Evolutionary conservation across 2,113 vertebrate genomes (phyloP), one percentile per base, ranked within the genome.

Genomic region (Etia nguti): DNA sequence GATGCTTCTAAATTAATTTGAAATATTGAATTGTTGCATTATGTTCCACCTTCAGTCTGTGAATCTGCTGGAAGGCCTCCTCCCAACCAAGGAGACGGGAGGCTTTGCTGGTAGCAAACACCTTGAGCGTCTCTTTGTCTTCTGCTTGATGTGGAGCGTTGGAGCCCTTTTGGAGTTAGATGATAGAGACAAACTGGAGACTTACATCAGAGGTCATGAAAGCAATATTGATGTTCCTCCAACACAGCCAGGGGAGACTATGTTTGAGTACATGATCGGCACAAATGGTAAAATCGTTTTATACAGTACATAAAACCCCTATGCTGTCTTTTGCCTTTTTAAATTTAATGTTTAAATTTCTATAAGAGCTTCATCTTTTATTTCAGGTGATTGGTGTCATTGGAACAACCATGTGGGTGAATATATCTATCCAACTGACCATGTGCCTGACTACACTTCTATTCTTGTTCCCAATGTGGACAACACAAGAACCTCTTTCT

Each of bases 381-480:
- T 83, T 88, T 81, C 36, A 98, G 97, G 97, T 68, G 87, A 96
- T 31, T 98, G 98, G 98, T 93, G 91, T 62, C 97, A 98, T 57
- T 98, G 98, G 98, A 95, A 94, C 79, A 94, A 92, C 0, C 24
- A 88, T 0, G 96, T 97, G 8, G 96, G 96, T 70, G 96, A 97
- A 2, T 98, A 97, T 16, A 34, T 96, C 3, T 98, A 98, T 81
- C 97, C 98, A 0, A 86, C 91, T 3, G 91, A 95, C 60, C 75
- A 65, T 56, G 96, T 91, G 10, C 97, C 97, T 43, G 96, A 97
- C 5, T 98, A 98, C 11, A 16, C 91, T 59, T 97, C 98, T 22
- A 97, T 98, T 86, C 95, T 98, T 60, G 97, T 98, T 50, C 98
- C 97, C 81, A 98, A 98, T 87, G 97, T 98, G 22, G 98, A 98